phyloP scores from a whole-genome alignment of 2,888 invertebrate species.

The Andricus curvator region DNA sequence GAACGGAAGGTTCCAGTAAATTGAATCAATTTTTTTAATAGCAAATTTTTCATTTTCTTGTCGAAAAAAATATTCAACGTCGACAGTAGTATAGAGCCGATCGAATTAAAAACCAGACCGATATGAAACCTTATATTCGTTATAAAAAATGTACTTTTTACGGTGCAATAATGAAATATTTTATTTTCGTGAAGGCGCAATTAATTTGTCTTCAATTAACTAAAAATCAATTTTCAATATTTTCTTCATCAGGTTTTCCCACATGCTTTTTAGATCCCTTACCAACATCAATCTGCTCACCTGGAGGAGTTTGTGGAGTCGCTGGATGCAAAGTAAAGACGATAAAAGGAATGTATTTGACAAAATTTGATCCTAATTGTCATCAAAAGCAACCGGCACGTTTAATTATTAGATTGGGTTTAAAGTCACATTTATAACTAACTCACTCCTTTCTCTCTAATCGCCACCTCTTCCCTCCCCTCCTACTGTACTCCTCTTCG shows the following conservation, averaged over 20 bases:
- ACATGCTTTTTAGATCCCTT: slow-evolving; percentile 77
- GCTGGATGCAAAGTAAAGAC: slow-evolving; percentile 69
- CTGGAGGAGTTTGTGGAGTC: slow-evolving; percentile 76
- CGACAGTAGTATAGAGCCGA: too few species aligned
- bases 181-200: background rate
- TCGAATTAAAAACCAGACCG: too few species aligned
- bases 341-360: slow-evolving; percentile 70
- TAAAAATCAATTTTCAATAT: background rate
- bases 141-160: too few species aligned
- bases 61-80: background rate
- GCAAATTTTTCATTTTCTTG: background rate
- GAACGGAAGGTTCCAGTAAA: slow-evolving; percentile 71
- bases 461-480: too few species aligned
- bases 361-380: slow-evolving; percentile 75
- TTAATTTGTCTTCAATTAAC: background rate
- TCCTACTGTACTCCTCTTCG: too few species aligned
- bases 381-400: slow-evolving; percentile 72
- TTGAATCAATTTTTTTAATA: background rate
- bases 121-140: too few species aligned
- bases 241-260: slow-evolving; percentile 75
- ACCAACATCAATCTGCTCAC: slow-evolving; percentile 74
- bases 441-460: too few species aligned
- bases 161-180: too few species aligned
- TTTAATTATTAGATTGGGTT: background rate
- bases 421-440: too few species aligned